Conservation (phyloP, 2,888 invertebrate species). For the Euzophera pinguis region DNA sequence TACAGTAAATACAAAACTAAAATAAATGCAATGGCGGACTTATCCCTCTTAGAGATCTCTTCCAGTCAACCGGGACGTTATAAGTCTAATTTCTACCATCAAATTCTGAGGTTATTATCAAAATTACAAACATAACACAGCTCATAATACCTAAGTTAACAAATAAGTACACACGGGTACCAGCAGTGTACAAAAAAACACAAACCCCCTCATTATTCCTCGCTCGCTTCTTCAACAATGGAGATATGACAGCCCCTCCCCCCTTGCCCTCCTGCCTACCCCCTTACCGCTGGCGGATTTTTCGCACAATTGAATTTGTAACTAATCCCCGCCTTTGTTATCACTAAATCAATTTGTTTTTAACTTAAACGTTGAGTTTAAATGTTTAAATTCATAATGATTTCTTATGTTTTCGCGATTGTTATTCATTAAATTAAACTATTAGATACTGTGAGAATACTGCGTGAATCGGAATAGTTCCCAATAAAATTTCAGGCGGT, state of each 20-base stretch:
- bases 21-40: too few species aligned
- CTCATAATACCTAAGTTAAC: background rate
- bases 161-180: background rate
- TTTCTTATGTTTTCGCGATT: too few species aligned
- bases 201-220: slow-evolving; percentile 5
- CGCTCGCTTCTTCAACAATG: slow-evolving; percentile 14
- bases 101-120: too few species aligned
- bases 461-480: too few species aligned
- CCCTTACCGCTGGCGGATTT: slow-evolving; percentile 42
- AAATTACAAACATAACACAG: background rate
- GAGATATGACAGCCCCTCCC: slow-evolving; percentile 6
- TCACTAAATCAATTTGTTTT: slow-evolving; percentile 47
- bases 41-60: too few species aligned
- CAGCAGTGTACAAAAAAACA: background rate
- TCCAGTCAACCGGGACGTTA: too few species aligned
- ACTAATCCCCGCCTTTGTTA: slow-evolving; percentile 58
- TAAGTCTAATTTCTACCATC: too few species aligned
- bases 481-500: too few species aligned
- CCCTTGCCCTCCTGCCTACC: slow-evolving; percentile 7
- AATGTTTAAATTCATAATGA: background rate
- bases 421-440: too few species aligned
- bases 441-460: too few species aligned
- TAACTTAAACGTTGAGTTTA: slow-evolving; percentile 25
- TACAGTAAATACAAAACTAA: too few species aligned
- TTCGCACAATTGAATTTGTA: slow-evolving; percentile 71